phyloP scores from a whole-genome alignment of 2,797 vertebrate genomes.

The Cephalopachus bancanus region DNA sequence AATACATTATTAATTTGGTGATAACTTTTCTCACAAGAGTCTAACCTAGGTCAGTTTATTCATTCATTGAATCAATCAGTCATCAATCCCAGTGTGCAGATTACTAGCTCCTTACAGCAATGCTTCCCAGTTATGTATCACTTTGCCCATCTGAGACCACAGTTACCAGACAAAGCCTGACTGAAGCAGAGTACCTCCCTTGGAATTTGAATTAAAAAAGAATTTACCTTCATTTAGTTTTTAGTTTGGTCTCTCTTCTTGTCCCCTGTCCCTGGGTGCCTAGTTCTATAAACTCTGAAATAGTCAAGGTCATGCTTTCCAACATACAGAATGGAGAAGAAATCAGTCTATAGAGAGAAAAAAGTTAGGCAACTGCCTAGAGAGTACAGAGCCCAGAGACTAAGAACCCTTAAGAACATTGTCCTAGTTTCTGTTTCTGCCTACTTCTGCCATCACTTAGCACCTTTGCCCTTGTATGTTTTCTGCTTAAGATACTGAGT shows the following conservation, averaged over 20 bases:
- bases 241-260: neutral
- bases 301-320: neutral
- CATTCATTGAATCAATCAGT: neutral
- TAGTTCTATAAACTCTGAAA: neutral
- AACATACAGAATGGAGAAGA: neutral
- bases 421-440: neutral
- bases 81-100: neutral
- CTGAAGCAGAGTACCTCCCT: neutral
- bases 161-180: neutral
- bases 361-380: neutral
- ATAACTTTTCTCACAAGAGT: neutral
- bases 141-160: neutral
- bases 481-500: neutral
- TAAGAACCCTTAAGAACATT: neutral
- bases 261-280: neutral
- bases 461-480: neutral
- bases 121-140: neutral
- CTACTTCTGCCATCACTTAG: neutral
- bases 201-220: neutral
- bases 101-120: neutral
- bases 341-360: neutral
- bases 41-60: neutral
- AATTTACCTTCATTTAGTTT: conserved; percentile 8
- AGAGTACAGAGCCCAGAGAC: neutral
- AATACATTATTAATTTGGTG: neutral